Evolutionary conservation across 2,113 vertebrate genomes (phyloP).

Genomic region (Oncorhynchus keta): DNA sequence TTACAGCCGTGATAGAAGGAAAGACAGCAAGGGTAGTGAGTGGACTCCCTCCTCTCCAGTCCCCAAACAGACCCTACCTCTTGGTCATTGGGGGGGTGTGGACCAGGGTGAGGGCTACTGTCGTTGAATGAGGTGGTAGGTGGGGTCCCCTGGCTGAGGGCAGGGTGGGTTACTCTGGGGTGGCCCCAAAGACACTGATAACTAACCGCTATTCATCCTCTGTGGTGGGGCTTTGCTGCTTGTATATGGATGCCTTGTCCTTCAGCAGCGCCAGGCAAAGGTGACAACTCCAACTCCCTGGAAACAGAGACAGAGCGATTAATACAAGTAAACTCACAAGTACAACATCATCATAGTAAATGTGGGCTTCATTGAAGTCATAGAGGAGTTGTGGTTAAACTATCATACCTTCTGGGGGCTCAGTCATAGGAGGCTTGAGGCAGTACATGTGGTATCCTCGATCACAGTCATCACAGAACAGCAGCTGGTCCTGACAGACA

Average conservation of each 20-base stretch:
- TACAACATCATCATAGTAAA: background rate
- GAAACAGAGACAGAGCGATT: background rate
- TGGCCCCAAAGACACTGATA: background rate
- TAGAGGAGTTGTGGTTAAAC: background rate
- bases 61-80: background rate
- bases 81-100: background rate
- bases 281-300: slow-evolving; percentile 97
- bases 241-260: slow-evolving; percentile 97
- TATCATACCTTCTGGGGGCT: slow-evolving; percentile 87
- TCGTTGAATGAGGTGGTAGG: background rate
- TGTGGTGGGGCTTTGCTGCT: slow-evolving; percentile 82
- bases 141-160: slow-evolving; percentile 26
- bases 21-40: background rate
- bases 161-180: slow-evolving; percentile 62
- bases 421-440: slow-evolving; percentile 88
- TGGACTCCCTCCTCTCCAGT: background rate
- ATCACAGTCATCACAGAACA: slow-evolving; percentile 93
- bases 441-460: slow-evolving; percentile 95
- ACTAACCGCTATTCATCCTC: no score
- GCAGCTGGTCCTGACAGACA: slow-evolving; percentile 83
- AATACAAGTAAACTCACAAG: background rate
- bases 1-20: background rate
- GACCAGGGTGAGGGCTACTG: slow-evolving; percentile 37
- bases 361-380: no score
- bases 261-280: slow-evolving; percentile 95